Evolutionary conservation across 2,797 vertebrate species (phyloP), one percentile per base, ranked within the genome.

Genomic region (Uromys caudimaculatus): DNA sequence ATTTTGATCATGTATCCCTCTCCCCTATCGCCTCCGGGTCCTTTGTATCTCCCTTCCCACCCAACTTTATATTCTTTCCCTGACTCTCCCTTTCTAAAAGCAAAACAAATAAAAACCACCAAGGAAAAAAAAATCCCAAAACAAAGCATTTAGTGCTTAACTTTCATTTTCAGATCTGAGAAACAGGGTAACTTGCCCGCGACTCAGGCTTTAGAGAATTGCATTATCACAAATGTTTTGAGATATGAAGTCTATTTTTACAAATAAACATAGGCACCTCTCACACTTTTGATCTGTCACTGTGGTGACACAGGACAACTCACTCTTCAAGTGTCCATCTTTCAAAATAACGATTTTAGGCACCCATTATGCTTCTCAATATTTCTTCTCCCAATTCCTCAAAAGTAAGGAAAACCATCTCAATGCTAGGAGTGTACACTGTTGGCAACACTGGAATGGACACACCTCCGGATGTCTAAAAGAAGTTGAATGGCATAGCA

Each of bases 361-460:
- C 4, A 3, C 14, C 38, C 1, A 23, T 7, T 88, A 50, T 81
- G 10, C 24, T 38, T 69, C 50, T 69, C 27, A 44, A 41, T 41
- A 41, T 24, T n/a, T 62, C 35, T 82, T 93, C 19, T 69, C 5
- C 35, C 19, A 91, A 21, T 52, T 85, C 52, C 23, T 94, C 41
- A 82, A 91, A 96, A 62, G n/a, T 82, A 95, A 96, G 24, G 64
- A 38, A 9, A 71, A 58, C 62, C 2, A 60, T 50, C 17, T 78
- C 7, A 58, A 76, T 4, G 41, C 76, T 83, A 87, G 8, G 69
- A 19, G 21, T 91, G 56, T 89, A 85, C 69, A 14, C 29, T 35
- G 29, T 13, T 81, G 77, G 6, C 16, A n/a, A 71, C 12, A 56
- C 14, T 77, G 17, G 89, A 90, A 89, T 44, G n/a, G 41, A 82